Evolutionary conservation across 2,797 vertebrate genomes (phyloP).

Genomic region (Anguilla obscura): DNA sequence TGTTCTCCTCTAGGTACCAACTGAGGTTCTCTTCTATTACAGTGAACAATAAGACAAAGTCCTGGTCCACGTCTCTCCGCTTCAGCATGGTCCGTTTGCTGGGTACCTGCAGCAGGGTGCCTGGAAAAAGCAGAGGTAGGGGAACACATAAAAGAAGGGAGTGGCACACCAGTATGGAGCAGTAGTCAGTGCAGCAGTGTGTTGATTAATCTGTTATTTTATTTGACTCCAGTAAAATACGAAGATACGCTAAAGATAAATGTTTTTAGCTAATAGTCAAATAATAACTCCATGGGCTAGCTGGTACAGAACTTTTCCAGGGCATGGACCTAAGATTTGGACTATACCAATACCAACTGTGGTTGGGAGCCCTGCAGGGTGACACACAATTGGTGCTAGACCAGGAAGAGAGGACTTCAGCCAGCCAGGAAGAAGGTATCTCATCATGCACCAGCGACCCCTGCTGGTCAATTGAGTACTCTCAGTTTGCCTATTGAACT

Average conservation of each 20-base stretch:
- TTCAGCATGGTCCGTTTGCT: conserved; percentile 34
- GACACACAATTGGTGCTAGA: background rate
- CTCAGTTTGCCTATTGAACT: background rate
- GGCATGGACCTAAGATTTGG: background rate
- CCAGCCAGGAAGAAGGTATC: background rate
- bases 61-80: conserved; percentile 62
- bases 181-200: background rate
- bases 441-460: background rate
- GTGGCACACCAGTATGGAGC: background rate
- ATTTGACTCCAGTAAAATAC: background rate
- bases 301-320: background rate
- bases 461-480: background rate
- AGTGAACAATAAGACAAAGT: conserved; percentile 77
- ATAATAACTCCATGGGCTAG: background rate
- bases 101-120: background rate
- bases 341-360: background rate
- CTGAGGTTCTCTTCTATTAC: conserved; percentile 79
- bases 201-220: background rate
- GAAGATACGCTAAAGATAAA: background rate
- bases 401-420: background rate
- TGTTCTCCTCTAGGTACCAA: conserved; percentile 75
- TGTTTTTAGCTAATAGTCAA: background rate
- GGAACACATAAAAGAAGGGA: background rate
- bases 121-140: background rate
- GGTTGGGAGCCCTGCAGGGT: background rate